Conservation (phyloP, 2,797 vertebrate genomes). For the Hyperoplus immaculatus region DNA sequence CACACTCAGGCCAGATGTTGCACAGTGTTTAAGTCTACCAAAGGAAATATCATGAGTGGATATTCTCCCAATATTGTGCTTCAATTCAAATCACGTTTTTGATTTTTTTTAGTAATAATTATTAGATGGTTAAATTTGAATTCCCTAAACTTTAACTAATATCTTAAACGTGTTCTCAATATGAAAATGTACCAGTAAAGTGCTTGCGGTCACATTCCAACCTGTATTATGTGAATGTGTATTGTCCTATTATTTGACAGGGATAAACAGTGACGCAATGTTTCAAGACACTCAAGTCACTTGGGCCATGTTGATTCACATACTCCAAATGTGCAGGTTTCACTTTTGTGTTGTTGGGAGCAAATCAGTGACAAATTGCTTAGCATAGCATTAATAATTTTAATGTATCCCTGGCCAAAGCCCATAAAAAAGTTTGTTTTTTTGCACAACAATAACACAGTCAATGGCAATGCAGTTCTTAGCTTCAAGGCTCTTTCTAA, state of each 20-base stretch:
- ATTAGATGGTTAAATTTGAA: too few relatives aligned
- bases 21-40: background rate
- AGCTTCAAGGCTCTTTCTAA: too few relatives aligned
- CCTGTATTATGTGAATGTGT: background rate
- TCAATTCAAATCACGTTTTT: background rate
- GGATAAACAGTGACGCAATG: background rate
- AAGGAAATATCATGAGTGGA: background rate
- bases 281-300: slow-evolving; percentile 1
- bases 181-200: background rate
- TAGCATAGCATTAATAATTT: background rate
- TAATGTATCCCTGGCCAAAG: background rate
- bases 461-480: too few relatives aligned
- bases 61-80: background rate
- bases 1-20: slow-evolving; percentile 8
- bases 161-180: background rate
- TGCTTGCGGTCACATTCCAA: background rate
- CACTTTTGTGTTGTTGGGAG: slow-evolving; percentile 5
- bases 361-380: background rate
- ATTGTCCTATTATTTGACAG: background rate
- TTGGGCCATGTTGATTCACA: slow-evolving; percentile 18
- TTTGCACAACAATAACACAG: too few relatives aligned
- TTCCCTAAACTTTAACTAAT: background rate
- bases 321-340: slow-evolving; percentile 9
- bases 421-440: too few relatives aligned
- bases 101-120: too few relatives aligned